Conservation (phyloP, 2,797 vertebrate genomes). For the Amniataba percoides region DNA sequence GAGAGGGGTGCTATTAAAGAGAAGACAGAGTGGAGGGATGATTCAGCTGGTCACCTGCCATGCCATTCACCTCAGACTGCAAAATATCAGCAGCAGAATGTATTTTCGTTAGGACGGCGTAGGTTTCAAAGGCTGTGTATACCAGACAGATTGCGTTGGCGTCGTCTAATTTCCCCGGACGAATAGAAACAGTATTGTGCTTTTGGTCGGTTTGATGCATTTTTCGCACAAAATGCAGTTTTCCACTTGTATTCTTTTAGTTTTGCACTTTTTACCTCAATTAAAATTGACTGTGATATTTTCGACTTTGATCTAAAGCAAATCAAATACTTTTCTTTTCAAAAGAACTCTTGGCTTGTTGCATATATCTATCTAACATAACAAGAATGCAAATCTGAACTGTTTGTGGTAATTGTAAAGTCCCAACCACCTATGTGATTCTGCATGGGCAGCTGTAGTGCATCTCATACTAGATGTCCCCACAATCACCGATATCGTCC, state of each 20-base stretch:
- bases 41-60: constrained; percentile 78
- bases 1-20: constrained; percentile 74
- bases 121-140: constrained; percentile 68
- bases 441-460: constrained; percentile 26
- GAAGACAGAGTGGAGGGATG: constrained; percentile 73
- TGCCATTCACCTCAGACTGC: constrained; percentile 62
- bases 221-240: constrained; percentile 31
- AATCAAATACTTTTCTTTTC: neutral
- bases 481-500: constrained; percentile 67
- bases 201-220: constrained; percentile 36
- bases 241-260: constrained; percentile 20
- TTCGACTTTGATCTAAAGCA: constrained; percentile 5
- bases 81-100: constrained; percentile 67
- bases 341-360: neutral
- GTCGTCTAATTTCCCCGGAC: constrained; percentile 64
- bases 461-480: constrained; percentile 40
- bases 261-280: constrained; percentile 19
- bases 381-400: constrained; percentile 10
- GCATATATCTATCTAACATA: constrained; percentile 5
- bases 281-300: neutral
- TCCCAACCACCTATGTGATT: constrained; percentile 13
- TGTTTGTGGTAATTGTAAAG: constrained; percentile 11
- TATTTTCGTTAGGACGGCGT: constrained; percentile 61
- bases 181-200: constrained; percentile 45
- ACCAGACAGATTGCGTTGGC: constrained; percentile 51